Conservation (phyloP, 2,797 vertebrate genomes). For the Squalus acanthias region DNA sequence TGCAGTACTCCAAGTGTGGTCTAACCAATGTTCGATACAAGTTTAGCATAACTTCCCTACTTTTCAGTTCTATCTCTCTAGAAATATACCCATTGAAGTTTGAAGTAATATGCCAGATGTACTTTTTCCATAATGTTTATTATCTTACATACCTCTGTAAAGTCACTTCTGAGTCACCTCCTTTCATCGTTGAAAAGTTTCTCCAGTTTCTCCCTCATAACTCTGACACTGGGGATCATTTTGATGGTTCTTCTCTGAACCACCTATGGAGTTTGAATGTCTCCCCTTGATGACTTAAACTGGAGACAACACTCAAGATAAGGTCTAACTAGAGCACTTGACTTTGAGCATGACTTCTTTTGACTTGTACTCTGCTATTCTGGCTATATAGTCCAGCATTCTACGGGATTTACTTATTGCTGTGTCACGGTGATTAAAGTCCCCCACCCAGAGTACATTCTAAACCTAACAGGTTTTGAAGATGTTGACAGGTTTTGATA, state of each 20-base stretch:
- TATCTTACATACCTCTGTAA: neutral
- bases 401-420: neutral
- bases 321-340: neutral
- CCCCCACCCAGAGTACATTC: no score
- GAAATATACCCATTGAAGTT: neutral
- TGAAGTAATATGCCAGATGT: neutral
- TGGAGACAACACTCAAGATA: neutral
- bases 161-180: neutral
- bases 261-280: neutral
- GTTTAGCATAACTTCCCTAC: no score
- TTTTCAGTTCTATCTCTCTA: no score
- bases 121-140: neutral
- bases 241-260: neutral
- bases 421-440: neutral
- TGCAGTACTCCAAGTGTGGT: no score
- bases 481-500: no score
- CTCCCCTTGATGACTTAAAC: neutral
- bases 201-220: neutral
- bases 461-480: no score
- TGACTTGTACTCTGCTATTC: neutral
- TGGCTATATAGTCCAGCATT: neutral
- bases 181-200: neutral
- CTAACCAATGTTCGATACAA: no score
- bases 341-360: neutral
- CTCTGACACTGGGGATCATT: neutral